Percentiles rank a stretch among this genome's conserved stretches.
These are phyloP conservation scores for Erythrolamprus reginae DNA, from an alignment of 2,113 vertebrate species.

Conservation along the genomic window DNA sequence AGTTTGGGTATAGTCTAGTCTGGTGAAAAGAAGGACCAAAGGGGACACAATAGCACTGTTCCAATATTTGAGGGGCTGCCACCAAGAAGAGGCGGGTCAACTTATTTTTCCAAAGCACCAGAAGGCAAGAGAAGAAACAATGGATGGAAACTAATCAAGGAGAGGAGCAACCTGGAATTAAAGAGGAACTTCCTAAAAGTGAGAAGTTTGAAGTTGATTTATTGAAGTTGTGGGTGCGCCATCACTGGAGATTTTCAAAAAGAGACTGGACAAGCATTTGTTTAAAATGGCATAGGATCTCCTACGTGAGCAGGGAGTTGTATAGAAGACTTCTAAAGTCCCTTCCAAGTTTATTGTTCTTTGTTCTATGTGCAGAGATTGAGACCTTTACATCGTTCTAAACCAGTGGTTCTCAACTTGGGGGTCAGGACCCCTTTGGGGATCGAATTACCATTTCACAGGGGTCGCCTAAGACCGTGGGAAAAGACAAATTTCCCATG, in stretches of 20 bases:
- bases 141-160: neutral
- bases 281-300: neutral
- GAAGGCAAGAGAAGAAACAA: neutral
- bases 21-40: too few species aligned
- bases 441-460: too few species aligned
- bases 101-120: neutral
- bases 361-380: neutral
- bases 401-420: too few species aligned
- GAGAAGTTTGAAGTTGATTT: accelerated
- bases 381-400: neutral
- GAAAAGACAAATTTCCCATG: too few species aligned
- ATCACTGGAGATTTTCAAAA: neutral
- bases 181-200: neutral
- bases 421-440: too few species aligned
- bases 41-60: too few species aligned
- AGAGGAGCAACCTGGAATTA: neutral
- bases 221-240: neutral
- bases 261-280: neutral
- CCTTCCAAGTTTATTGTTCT: neutral
- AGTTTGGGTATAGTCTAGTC: too few species aligned
- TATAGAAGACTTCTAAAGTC: neutral
- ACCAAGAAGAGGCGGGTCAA: neutral
- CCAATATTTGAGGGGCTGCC: neutral
- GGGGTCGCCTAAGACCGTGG: too few species aligned
- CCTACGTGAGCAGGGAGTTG: neutral